phyloP scores from a whole-genome alignment of 2,797 vertebrate genomes.

The Benthosema pterotum region DNA sequence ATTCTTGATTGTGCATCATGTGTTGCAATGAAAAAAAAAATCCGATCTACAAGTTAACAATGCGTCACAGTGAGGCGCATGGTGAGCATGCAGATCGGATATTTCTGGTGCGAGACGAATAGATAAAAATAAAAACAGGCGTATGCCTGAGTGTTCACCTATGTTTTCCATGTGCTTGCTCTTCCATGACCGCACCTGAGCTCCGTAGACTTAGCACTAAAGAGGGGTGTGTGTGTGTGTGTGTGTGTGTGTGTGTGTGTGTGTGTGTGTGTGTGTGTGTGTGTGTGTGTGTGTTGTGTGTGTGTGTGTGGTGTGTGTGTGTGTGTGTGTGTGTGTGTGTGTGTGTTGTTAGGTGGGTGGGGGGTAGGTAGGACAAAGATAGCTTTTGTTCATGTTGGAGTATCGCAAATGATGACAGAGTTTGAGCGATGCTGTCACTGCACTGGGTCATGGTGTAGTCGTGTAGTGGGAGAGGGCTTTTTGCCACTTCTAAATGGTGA shows the following conservation, averaged over 20 bases:
- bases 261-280: constrained; percentile 18
- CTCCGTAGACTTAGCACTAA: constrained; percentile 65
- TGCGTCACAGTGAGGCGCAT: too few relatives aligned
- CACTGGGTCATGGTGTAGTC: constrained; percentile 45
- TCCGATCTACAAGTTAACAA: too few relatives aligned
- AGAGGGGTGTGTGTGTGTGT: constrained; percentile 32
- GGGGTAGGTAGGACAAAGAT: constrained; percentile 62
- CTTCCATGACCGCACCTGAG: constrained; percentile 83
- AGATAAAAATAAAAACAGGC: too few relatives aligned
- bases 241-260: constrained; percentile 24
- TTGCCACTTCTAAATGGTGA: constrained; percentile 26
- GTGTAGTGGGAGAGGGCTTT: constrained; percentile 27
- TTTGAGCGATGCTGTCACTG: constrained; percentile 64
- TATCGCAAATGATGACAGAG: constrained; percentile 73
- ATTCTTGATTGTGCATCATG: neutral
- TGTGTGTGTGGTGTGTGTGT: constrained; percentile 22
- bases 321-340: constrained; percentile 12
- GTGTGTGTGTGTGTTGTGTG: constrained; percentile 20
- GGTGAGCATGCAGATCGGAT: too few relatives aligned
- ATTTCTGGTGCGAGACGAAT: too few relatives aligned
- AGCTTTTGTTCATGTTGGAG: constrained; percentile 74
- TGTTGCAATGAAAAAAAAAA: constrained; percentile 11
- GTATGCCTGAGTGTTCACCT: constrained; percentile 55
- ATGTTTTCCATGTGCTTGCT: constrained; percentile 78
- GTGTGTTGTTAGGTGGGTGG: constrained; percentile 13